Evolutionary conservation across 2,888 invertebrate species (phyloP), one percentile per base, ranked within the genome.

Genomic region (Camptogramma bilineatum): DNA sequence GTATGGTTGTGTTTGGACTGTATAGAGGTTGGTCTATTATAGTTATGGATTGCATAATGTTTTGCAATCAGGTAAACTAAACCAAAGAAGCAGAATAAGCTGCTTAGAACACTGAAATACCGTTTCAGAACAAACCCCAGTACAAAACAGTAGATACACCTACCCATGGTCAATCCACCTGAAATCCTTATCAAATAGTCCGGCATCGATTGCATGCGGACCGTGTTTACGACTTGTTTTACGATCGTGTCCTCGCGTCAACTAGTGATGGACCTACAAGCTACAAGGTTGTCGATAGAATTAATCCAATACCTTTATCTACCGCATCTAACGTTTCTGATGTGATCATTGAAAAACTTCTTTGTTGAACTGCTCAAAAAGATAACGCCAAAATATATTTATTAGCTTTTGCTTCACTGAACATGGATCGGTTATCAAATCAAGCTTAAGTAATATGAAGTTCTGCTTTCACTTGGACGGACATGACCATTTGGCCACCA

Each of bases 391-490:
- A 39, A 8, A 5, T 16, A n/a, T 4, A 16, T 7, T 34, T 24
- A 31, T 7, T 44, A n/a, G 44, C 21, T 62, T 47, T 64, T 51
- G 42, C 54, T 52, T 52, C 42, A 47, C 48, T 46, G 48, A 64
- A 56, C 56, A 61, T 60, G 47, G 48, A 51, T 59, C 52, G 28
- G 48, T 53, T 59, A 63, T 61, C 24, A 65, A 67, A 52, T 55
- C 59, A 55, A 58, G 57, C 68, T 44, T 55, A 13, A 39, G 34
- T 13, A 39, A 39, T 39, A 55, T 28, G 73, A 81, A 80, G 75
- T 71, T 73, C 76, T 72, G 78, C 82, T 83, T 83, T 82, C 83
- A 82, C 83, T 64, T 61, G 62, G 51, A 59, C 72, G 66, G 69
- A 66, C 51, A 68, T 44, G 64, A 62, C 72, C 66, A 68, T 75